A percentile compares a stretch with the other conserved stretches of the same genome.
phyloP scores from a whole-genome alignment of 1,140 invertebrate genomes.

The Drosophila insularis region DNA sequence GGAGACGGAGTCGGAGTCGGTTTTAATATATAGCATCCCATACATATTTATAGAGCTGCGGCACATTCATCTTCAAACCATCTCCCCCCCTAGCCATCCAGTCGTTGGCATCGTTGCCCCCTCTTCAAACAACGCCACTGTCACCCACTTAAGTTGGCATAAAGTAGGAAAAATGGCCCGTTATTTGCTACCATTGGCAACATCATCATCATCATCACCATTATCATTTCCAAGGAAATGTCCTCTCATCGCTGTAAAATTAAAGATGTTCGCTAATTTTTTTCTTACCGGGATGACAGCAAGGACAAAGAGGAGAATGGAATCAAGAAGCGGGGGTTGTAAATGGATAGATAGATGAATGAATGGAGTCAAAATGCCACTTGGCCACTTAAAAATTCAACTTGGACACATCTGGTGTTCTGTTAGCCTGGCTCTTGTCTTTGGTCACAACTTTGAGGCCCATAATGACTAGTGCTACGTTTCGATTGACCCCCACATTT shows the following conservation, averaged over 20 bases:
- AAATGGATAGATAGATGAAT: conserved; percentile 13
- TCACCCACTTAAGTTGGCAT: conserved; percentile 78
- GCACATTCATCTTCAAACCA: conserved; percentile 77
- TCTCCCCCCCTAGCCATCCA: conserved; percentile 7
- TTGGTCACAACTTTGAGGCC: conserved; percentile 10
- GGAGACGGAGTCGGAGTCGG: conserved; percentile 62
- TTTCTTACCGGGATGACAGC: conserved; percentile 12
- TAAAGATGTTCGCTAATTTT: conserved; percentile 64
- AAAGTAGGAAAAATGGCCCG: conserved; percentile 73
- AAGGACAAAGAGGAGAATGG: background rate
- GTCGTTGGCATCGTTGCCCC: too few species aligned
- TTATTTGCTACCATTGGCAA: conserved; percentile 60
- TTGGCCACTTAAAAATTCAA: conserved; percentile 62
- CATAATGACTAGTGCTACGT: conserved; percentile 2
- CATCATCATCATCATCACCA: conserved; percentile 62
- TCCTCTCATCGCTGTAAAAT: conserved; percentile 54
- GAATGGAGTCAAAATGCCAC: conserved; percentile 9
- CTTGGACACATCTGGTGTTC: conserved; percentile 66
- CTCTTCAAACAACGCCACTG: conserved; percentile 20
- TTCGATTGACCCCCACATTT: conserved; percentile 28
- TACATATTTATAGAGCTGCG: conserved; percentile 82
- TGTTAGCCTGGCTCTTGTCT: conserved; percentile 34
- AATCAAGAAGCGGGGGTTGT: background rate
- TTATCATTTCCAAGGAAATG: conserved; percentile 36
- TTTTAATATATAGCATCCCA: conserved; percentile 82